A percentile compares a stretch with the other conserved stretches of the same genome.
Conservation (phyloP, 37 sponge, comb jelly and placozoan genomes). For the Lycopodina hypogea region DNA sequence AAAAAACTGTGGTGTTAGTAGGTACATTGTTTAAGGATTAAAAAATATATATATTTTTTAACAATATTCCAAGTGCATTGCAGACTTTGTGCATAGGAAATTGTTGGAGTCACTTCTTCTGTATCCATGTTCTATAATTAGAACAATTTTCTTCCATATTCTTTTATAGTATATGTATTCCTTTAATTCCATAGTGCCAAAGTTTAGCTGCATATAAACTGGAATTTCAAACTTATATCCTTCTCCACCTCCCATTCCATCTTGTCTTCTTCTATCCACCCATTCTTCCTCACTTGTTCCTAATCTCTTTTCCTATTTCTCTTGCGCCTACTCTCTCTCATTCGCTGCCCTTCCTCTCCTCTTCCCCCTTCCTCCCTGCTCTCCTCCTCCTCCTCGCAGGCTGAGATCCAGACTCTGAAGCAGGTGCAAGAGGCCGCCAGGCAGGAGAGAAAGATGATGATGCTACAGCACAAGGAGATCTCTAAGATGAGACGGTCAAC, state of each 20-base stretch:
- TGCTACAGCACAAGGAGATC: conserved; percentile 75
- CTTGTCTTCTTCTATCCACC: not conserved
- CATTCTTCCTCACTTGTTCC: not conserved
- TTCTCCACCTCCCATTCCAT: not conserved
- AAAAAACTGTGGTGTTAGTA: no score
- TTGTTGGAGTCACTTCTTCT: no score
- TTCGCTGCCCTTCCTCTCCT: not conserved
- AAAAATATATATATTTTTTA: no score
- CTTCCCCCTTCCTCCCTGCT: not conserved
- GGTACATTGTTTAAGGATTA: no score
- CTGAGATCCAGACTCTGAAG: conserved; percentile 73
- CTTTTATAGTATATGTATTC: no score
- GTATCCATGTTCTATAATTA: no score
- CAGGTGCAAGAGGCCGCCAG: conserved; percentile 61
- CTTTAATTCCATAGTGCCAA: no score
- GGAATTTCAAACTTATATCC: no score
- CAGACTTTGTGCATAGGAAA: no score
- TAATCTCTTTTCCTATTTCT: not conserved
- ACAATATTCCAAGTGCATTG: no score
- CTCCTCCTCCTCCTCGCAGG: conserved; percentile 17
- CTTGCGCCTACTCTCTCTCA: not conserved
- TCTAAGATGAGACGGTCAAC: conserved; percentile 49
- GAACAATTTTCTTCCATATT: no score
- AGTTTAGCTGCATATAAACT: no score
- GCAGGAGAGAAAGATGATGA: conserved; percentile 62